A percentile compares a stretch with the other conserved stretches of the same genome.
Evolutionary conservation across 1,140 invertebrate genomes (phyloP).

Genomic region (Branchinecta lynchi): DNA sequence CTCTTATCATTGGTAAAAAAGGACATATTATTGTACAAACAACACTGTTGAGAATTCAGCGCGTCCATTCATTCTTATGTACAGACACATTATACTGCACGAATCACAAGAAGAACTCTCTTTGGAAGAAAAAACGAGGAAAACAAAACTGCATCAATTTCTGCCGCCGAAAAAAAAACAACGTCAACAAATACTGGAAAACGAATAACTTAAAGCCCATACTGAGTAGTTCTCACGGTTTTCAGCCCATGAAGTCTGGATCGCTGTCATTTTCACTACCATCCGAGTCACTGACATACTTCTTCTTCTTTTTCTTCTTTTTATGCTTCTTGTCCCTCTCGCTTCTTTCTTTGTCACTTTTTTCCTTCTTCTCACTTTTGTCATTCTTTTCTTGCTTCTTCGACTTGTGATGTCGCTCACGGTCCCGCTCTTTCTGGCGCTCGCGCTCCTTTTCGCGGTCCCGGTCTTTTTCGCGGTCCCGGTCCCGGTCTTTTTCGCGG

Average conservation of each 20-base stretch:
- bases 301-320: conserved; percentile 11
- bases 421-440: neutral
- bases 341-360: neutral
- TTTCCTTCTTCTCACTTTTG: neutral
- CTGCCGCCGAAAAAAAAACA: too few species aligned
- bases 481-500: neutral
- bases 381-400: neutral
- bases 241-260: conserved; percentile 3
- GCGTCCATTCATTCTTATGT: too few species aligned
- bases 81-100: too few species aligned
- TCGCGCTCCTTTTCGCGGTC: neutral
- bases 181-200: too few species aligned
- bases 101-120: too few species aligned
- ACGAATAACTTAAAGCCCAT: too few species aligned
- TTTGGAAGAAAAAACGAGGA: too few species aligned
- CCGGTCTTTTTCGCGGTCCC: neutral
- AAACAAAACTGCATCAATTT: too few species aligned
- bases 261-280: neutral
- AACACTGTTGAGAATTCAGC: too few species aligned
- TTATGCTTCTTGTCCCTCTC: neutral
- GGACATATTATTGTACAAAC: neutral
- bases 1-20: neutral
- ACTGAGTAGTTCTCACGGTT: too few species aligned
- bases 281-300: neutral
- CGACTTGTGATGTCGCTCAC: neutral